phyloP scores from a whole-genome alignment of 2,797 vertebrate species.

The Malacoraja senta region DNA sequence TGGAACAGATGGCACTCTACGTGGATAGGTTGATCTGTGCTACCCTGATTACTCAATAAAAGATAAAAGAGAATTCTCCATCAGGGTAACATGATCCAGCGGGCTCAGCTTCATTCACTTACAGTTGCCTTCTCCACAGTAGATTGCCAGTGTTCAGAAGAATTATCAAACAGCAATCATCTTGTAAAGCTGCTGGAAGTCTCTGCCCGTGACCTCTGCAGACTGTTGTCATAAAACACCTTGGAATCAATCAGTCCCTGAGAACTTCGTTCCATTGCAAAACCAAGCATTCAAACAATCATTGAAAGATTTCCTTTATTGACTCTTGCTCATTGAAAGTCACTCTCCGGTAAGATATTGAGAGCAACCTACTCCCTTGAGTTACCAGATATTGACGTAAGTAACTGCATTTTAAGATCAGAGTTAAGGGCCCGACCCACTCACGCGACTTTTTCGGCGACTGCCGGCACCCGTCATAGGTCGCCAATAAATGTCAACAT shows the following conservation, averaged over 20 bases:
- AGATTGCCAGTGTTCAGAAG: neutral
- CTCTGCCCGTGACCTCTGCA: neutral
- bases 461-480: too few relatives aligned
- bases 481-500: too few relatives aligned
- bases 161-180: constrained; percentile 26
- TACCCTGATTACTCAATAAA: constrained; percentile 24
- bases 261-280: neutral
- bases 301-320: neutral
- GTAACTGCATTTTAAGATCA: neutral
- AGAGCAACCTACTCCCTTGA: neutral
- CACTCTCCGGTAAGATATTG: neutral
- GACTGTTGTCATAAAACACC: constrained; percentile 9
- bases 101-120: constrained; percentile 12
- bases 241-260: constrained; percentile 14
- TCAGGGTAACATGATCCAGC: constrained; percentile 20
- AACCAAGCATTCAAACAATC: neutral
- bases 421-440: too few relatives aligned
- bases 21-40: neutral
- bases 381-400: neutral
- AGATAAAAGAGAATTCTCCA: constrained; percentile 26
- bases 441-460: too few relatives aligned
- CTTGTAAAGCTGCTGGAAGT: constrained; percentile 23
- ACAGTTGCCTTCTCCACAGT: neutral
- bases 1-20: neutral
- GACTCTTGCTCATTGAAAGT: too few relatives aligned